Evolutionary conservation across 1,140 invertebrate genomes (phyloP).

Genomic region (Dysdera silvatica): DNA sequence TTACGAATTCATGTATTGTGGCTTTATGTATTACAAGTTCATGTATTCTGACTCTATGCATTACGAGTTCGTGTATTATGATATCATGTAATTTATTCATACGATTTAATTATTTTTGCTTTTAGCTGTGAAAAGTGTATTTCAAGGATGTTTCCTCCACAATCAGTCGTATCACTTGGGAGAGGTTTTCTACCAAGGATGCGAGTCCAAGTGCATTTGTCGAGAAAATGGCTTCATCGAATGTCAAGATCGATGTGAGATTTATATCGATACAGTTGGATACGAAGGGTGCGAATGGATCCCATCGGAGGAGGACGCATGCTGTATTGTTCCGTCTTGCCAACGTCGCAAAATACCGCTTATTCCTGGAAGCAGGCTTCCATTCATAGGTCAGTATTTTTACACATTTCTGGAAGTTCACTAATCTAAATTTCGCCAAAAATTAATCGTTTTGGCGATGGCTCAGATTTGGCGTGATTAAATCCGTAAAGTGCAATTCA

Average conservation of each 20-base stretch:
- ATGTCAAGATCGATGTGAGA: conserved; percentile 58
- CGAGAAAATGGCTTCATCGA: conserved; percentile 59
- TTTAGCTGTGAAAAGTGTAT: conserved; percentile 22
- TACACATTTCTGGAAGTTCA: no score
- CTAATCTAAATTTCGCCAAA: no score
- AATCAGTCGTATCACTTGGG: conserved; percentile 64
- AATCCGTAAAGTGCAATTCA: no score
- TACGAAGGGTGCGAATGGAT: conserved; percentile 55
- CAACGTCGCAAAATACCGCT: conserved; percentile 43
- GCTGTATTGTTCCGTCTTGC: conserved; percentile 73
- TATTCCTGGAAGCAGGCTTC: conserved; percentile 1
- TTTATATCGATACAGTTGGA: conserved; percentile 40
- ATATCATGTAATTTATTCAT: background rate
- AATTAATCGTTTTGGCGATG: no score
- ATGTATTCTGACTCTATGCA: no score
- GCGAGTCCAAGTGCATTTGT: conserved; percentile 66
- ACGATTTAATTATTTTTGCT: background rate
- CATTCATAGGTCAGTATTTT: conserved; percentile 1
- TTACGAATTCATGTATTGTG: no score
- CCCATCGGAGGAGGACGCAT: conserved; percentile 65
- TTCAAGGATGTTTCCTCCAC: conserved; percentile 61
- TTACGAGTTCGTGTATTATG: no score
- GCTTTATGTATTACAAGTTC: no score
- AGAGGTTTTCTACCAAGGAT: conserved; percentile 66
- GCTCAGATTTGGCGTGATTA: no score